Evolutionary conservation across 2,113 vertebrate species (phyloP), one percentile per base, ranked within the genome.

Genomic region (Ictalurus furcatus): DNA sequence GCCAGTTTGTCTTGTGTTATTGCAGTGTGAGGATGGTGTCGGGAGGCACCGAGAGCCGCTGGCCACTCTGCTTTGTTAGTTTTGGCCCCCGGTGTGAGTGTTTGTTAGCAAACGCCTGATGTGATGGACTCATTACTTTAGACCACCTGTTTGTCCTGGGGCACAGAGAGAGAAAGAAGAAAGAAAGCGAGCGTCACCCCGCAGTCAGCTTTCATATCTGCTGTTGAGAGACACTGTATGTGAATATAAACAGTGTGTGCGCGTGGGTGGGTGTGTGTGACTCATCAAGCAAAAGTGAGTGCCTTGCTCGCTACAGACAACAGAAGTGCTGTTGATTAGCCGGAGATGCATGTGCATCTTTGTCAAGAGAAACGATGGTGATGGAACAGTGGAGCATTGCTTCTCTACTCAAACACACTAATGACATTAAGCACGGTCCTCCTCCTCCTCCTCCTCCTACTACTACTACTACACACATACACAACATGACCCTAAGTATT

Each of bases 131-230:
- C 95, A 95, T 95, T 96, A 96, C 94, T 93, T 92, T 93, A 61
- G 88, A 91, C 95, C 95, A 96, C 95, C 95, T 96, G 95, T 96
- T 96, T 95, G 93, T 95, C 94, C 94, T 54, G 92, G 82, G 94
- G 94, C 95, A 90, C 80, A 48, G 82, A 86, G 89, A 56, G 34
- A 85, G 83, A 56, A 17, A 5, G 63, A 30, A 80, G 86, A 81
- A 56, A 30, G 83, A 79, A 69, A 67, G 54, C 48, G 44, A 86
- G 58, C 81, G 23, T 89, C 44, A 84, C 88, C 88, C 86, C 87
- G 83, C 78, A 85, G 90, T 88, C 83, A 85, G 86, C 78, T 91
- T 87, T 89, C 79, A 52, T 87, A 82, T 87, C 78, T 86, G 52
- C 63, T 87, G 78, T 78, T 30, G 85, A 85, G 73, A 85, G 89